Evolutionary conservation across 2,888 invertebrate species (phyloP), one percentile per base, ranked within the genome.

Genomic region (Drosophila anceps): DNA sequence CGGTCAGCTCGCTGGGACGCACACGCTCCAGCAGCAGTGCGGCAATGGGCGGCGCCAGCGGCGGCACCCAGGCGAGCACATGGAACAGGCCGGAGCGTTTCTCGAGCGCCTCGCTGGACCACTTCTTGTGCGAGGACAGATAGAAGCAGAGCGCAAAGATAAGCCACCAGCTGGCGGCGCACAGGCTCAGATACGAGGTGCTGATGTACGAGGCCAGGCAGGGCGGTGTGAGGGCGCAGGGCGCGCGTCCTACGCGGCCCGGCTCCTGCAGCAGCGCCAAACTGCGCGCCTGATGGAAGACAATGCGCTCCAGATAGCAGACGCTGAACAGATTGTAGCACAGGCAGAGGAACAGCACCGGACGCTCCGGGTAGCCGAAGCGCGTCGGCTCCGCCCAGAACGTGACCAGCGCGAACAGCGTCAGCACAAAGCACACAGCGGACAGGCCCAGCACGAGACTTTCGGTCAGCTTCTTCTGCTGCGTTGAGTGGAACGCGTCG

Each of bases 301-400:
- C 95, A 62, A 96, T 95, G 70, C 96, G 94, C 20, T 96, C 94
- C 82, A 94, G 94, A 92, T 97, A 96, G 35, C 96, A 96, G 6
- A 97, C 93, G 0, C 97, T 96, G 31, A 97, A 95, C 59, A 96
- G 94, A 83, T 96, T 96, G 92, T 98, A 97, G 93, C 98, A 98
- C 1, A 97, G 95, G 7, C 98, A 97, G 72, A 98, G 94, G 93
- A 97, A 98, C 67, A 98, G 96, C 43, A 98, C 96, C 0, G 98
- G 98, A 50, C 98, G 94, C 91, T 98, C 98, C 0, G 98, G 98
- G 93, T 98, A 98, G 44, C 97, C 95, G 92, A 98, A 99, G 60
- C 98, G 94, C 41, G 96, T 95, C 35, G 97, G 96, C 90, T 98
- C 98, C 44, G 98, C 96, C 93, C 97, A 95, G 93, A 98, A 98